phyloP scores from a whole-genome alignment of 2,888 invertebrate species.

The Zhengitettix transpicula region DNA sequence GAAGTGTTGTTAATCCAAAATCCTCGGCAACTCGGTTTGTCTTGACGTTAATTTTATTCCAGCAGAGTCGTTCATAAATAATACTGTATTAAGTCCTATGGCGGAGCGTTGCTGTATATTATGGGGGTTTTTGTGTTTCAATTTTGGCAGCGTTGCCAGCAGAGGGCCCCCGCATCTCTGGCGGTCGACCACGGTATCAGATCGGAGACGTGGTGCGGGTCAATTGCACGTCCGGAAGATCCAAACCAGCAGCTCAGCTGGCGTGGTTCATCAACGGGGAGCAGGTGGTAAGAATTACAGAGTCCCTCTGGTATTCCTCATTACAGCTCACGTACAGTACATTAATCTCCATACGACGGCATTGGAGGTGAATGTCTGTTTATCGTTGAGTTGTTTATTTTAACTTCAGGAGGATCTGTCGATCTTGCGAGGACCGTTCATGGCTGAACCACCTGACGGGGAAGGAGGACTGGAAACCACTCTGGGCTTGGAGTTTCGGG shows the following conservation, averaged over 20 bases:
- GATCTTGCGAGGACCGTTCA: slow-evolving; percentile 32
- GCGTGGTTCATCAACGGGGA: slow-evolving; percentile 19
- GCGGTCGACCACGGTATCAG: slow-evolving; percentile 16
- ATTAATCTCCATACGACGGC: too few relatives aligned
- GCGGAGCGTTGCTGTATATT: too few relatives aligned
- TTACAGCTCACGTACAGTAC: too few relatives aligned
- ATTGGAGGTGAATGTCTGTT: too few relatives aligned
- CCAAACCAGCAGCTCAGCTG: slow-evolving; percentile 18
- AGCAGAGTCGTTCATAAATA: too few relatives aligned
- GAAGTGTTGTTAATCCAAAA: too few relatives aligned
- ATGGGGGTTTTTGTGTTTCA: background rate
- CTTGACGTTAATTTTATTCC: too few relatives aligned
- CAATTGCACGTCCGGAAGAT: slow-evolving; percentile 18
- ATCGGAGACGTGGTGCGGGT: slow-evolving; percentile 17
- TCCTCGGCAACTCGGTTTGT: too few relatives aligned
- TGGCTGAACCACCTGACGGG: slow-evolving; percentile 27
- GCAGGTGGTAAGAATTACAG: slow-evolving; percentile 12
- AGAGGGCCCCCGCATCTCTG: slow-evolving; percentile 17
- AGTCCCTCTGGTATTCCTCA: too few relatives aligned
- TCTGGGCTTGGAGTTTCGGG: slow-evolving; percentile 63
- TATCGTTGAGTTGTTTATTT: too few relatives aligned
- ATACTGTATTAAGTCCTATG: too few relatives aligned
- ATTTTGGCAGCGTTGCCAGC: slow-evolving; percentile 15
- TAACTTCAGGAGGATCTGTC: slow-evolving; percentile 30
- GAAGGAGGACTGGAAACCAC: slow-evolving; percentile 60